phyloP scores from a whole-genome alignment of 2,797 vertebrate genomes.

The Artibeus lituratus region DNA sequence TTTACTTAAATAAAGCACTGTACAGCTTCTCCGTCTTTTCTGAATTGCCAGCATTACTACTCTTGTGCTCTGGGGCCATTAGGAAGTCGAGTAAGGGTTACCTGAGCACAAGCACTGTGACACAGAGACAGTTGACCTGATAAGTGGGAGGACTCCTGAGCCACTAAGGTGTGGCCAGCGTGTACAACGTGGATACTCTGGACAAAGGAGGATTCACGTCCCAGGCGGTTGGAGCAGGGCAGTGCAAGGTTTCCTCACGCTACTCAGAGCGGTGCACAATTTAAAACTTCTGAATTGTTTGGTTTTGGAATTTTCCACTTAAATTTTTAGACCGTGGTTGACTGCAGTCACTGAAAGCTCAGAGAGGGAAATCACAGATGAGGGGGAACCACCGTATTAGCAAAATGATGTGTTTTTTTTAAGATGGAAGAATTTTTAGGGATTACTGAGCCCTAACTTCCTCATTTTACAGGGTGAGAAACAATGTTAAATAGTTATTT shows the following conservation, averaged over 20 bases:
- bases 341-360: neutral
- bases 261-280: neutral
- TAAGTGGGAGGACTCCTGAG: neutral
- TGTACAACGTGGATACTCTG: no score
- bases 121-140: neutral
- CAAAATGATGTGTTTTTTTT: neutral
- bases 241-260: neutral
- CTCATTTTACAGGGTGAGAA: conserved; percentile 8
- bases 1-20: neutral
- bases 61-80: neutral
- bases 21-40: neutral
- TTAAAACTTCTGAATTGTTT: neutral
- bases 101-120: neutral
- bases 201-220: neutral
- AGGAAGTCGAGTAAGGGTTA: neutral
- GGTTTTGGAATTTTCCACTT: neutral
- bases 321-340: neutral
- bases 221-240: neutral
- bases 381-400: neutral
- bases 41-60: neutral
- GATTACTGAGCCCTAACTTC: neutral
- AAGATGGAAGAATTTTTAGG: neutral
- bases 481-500: neutral
- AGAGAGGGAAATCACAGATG: neutral
- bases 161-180: neutral